phyloP scores from a whole-genome alignment of 2,797 vertebrate genomes.

The Choloepus didactylus region DNA sequence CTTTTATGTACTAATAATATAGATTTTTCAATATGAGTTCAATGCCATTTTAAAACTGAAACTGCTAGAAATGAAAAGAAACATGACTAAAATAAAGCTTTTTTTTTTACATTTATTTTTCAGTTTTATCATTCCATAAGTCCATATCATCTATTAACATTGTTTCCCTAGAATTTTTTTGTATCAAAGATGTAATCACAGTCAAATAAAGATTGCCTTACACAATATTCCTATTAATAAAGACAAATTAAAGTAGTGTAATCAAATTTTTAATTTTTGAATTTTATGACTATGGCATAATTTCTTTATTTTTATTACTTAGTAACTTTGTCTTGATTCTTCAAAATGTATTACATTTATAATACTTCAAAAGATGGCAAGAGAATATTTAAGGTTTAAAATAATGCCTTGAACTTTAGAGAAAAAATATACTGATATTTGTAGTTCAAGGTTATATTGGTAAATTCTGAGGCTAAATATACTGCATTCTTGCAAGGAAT shows the following conservation, averaged over 20 bases:
- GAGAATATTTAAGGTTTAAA: background rate
- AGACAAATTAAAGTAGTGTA: background rate
- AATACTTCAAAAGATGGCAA: background rate
- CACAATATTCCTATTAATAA: background rate
- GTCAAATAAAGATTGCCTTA: background rate
- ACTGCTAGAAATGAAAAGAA: background rate
- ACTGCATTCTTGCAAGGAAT: background rate
- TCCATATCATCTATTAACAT: background rate
- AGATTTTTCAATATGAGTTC: background rate
- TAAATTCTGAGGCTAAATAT: conserved; percentile 11
- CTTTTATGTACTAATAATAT: background rate
- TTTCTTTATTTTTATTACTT: background rate
- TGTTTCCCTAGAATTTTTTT: background rate
- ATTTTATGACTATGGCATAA: background rate
- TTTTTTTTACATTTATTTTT: background rate
- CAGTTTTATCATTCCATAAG: background rate
- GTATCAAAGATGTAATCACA: background rate
- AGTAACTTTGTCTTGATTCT: background rate
- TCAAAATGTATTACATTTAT: background rate
- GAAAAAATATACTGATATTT: background rate
- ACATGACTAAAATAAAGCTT: background rate
- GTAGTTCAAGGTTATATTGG: background rate
- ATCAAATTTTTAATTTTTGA: background rate
- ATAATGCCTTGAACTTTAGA: background rate
- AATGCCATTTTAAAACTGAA: background rate